Conservation (phyloP, 2,797 vertebrate species). For the Gymnodraco acuticeps region DNA sequence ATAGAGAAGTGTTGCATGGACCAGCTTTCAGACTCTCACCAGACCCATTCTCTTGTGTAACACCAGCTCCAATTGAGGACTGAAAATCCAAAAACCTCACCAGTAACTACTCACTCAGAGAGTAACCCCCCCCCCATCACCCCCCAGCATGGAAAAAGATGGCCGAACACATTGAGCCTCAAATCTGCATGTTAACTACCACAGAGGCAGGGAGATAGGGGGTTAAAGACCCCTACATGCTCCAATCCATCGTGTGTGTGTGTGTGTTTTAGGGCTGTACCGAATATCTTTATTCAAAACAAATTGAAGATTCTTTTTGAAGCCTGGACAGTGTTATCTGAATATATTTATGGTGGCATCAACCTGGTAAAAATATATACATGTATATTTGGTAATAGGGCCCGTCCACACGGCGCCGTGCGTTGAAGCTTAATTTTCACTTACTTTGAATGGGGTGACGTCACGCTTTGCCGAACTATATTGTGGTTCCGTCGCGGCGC, state of each 20-base stretch:
- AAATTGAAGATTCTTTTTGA: too few relatives aligned
- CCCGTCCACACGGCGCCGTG: too few relatives aligned
- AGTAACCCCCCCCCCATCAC: constrained; percentile 44
- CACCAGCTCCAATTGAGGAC: constrained; percentile 34
- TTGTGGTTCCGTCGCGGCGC: too few relatives aligned
- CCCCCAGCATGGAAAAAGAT: constrained; percentile 75
- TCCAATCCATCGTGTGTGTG: constrained; percentile 9
- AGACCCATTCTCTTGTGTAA: constrained; percentile 57
- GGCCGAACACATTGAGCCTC: constrained; percentile 45
- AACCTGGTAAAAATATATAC: too few relatives aligned
- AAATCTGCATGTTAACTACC: constrained; percentile 78
- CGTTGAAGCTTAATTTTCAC: too few relatives aligned
- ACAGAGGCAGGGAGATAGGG: constrained; percentile 43
- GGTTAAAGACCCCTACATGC: constrained; percentile 51
- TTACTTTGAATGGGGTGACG: too few relatives aligned
- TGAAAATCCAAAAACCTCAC: constrained; percentile 44
- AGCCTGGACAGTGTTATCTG: too few relatives aligned
- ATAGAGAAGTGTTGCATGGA: constrained; percentile 78
- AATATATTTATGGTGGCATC: too few relatives aligned
- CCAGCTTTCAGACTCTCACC: constrained; percentile 60
- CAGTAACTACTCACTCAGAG: constrained; percentile 63
- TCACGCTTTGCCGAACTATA: too few relatives aligned
- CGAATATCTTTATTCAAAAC: too few relatives aligned
- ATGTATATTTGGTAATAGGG: too few relatives aligned
- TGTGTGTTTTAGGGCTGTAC: neutral